Conservation (phyloP, 2,797 vertebrate genomes). For the Myoxocephalus aenaeus region DNA sequence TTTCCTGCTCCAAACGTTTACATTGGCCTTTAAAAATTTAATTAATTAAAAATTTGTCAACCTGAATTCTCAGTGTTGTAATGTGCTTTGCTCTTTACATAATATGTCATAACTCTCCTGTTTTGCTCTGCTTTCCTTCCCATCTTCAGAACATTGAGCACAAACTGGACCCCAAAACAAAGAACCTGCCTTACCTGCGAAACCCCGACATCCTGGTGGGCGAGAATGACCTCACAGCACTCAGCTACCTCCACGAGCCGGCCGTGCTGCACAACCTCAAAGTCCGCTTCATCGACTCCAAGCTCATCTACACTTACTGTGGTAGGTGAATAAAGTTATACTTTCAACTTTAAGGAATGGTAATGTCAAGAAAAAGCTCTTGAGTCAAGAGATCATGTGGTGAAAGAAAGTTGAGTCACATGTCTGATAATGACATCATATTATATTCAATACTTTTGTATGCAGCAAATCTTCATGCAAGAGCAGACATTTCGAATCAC, state of each 20-base stretch:
- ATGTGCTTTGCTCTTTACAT: not conserved
- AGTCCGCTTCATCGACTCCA: constrained; percentile 98
- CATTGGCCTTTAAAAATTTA: too few species aligned
- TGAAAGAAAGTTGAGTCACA: not conserved
- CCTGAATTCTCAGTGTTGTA: not conserved
- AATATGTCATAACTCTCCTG: not conserved
- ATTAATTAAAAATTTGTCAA: too few species aligned
- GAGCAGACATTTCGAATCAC: not conserved
- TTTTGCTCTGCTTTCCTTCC: not conserved
- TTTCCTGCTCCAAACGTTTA: too few species aligned
- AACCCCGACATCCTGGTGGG: constrained; percentile 99
- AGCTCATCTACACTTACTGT: constrained; percentile 98
- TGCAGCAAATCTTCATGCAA: not conserved
- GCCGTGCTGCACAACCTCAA: constrained; percentile 97
- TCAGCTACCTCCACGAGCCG: constrained; percentile 98
- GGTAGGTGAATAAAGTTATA: constrained; percentile 79
- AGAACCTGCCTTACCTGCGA: constrained; percentile 93
- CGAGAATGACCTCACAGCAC: constrained; percentile 98
- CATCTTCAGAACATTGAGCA: constrained; percentile 88
- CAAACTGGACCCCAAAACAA: constrained; percentile 90
- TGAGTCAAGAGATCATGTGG: not conserved
- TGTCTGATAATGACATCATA: not conserved
- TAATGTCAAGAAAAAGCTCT: not conserved
- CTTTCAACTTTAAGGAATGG: not conserved
- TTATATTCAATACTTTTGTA: not conserved